Percentiles rank a stretch among this genome's conserved stretches.
Conservation (phyloP, 2,888 invertebrate genomes). For the Rotaria sp. region DNA sequence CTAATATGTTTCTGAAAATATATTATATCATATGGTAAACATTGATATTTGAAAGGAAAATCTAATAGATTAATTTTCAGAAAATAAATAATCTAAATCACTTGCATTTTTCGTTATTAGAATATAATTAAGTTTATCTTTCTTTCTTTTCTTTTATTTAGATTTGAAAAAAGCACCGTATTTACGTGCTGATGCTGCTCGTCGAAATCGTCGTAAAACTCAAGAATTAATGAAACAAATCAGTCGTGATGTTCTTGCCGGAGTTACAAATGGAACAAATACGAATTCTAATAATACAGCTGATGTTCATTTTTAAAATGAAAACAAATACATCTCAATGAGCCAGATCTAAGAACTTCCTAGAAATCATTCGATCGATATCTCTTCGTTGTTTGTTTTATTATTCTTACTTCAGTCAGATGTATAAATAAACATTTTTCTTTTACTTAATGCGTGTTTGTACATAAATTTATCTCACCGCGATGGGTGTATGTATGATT, state of each 20-base stretch:
- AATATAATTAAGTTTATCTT: too few relatives aligned
- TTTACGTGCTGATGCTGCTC: slow-evolving; percentile 38
- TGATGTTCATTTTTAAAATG: background rate
- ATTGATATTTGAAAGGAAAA: too few relatives aligned
- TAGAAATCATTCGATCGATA: background rate
- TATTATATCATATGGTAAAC: too few relatives aligned
- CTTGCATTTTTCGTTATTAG: too few relatives aligned
- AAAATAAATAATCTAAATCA: too few relatives aligned
- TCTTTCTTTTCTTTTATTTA: background rate
- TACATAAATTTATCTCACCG: background rate
- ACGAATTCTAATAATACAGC: background rate
- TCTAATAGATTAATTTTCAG: too few relatives aligned
- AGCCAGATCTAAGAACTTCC: background rate
- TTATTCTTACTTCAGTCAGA: background rate
- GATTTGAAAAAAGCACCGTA: slow-evolving; percentile 26
- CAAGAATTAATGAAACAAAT: slow-evolving; percentile 41
- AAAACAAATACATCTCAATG: background rate
- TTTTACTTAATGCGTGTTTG: background rate
- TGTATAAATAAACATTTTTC: background rate
- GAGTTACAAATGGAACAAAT: background rate
- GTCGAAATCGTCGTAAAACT: slow-evolving; percentile 40
- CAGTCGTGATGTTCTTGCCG: background rate
- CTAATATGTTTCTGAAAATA: too few relatives aligned
- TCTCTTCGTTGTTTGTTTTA: background rate
- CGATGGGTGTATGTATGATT: background rate